phyloP scores from a whole-genome alignment of 2,888 invertebrate species.

The Marasmarcha lunaedactyla region DNA sequence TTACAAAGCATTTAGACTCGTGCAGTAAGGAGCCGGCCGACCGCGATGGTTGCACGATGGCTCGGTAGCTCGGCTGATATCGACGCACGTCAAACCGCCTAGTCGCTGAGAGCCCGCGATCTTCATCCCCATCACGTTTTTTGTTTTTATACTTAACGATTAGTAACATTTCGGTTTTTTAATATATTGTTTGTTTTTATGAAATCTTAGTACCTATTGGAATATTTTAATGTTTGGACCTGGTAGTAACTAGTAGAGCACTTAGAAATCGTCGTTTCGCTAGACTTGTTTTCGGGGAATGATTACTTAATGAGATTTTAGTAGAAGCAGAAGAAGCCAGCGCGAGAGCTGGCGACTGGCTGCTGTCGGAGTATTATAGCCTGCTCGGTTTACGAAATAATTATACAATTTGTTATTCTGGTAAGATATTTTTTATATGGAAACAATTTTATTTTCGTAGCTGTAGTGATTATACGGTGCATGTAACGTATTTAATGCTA shows the following conservation, averaged over 20 bases:
- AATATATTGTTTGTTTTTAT: conserved; percentile 55
- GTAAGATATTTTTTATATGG: conserved; percentile 65
- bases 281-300: conserved; percentile 45
- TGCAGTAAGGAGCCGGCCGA: conserved; percentile 17
- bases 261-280: conserved; percentile 60
- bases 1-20: conserved; percentile 52
- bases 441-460: conserved; percentile 64
- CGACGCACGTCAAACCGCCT: conserved; percentile 56
- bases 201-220: conserved; percentile 47
- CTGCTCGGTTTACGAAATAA: conserved; percentile 57
- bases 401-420: conserved; percentile 65
- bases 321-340: conserved; percentile 25
- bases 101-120: conserved; percentile 66
- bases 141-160: conserved; percentile 34
- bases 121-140: conserved; percentile 41
- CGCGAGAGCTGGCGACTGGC: conserved; percentile 26
- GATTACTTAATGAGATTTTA: conserved; percentile 51
- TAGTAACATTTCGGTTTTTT: conserved; percentile 59
- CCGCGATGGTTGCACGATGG: conserved; percentile 30
- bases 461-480: conserved; percentile 62
- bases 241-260: conserved; percentile 66
- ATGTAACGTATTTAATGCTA: conserved; percentile 61
- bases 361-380: conserved; percentile 58
- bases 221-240: conserved; percentile 45
- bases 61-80: too few species aligned